A percentile compares a stretch with the other conserved stretches of the same genome.
phyloP scores from a whole-genome alignment of 2,797 vertebrate species.

The Sebastes minor region DNA sequence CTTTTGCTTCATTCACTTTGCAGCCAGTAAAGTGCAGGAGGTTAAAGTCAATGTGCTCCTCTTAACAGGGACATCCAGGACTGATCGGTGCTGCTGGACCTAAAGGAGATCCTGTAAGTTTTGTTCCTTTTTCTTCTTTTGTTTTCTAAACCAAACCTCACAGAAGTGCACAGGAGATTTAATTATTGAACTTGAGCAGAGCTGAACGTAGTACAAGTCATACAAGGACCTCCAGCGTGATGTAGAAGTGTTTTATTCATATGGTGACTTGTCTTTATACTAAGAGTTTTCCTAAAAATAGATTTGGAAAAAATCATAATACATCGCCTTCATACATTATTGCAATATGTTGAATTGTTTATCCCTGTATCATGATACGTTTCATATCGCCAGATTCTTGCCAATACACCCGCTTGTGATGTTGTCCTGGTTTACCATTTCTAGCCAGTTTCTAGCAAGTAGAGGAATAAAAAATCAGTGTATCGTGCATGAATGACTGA shows the following conservation, averaged over 20 bases:
- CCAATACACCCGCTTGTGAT: neutral
- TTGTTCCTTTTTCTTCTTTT: neutral
- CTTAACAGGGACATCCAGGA: slow-evolving; percentile 82
- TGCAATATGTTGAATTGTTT: no score
- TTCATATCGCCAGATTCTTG: no score
- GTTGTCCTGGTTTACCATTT: neutral
- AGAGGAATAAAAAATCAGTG: neutral
- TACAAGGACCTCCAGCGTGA: neutral
- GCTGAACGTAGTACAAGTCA: neutral
- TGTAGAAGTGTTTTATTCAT: no score
- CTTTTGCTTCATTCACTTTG: neutral
- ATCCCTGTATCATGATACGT: accelerated
- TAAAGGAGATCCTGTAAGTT: slow-evolving; percentile 88
- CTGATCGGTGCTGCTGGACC: slow-evolving; percentile 79
- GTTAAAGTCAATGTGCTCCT: slow-evolving; percentile 13
- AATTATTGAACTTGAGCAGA: neutral
- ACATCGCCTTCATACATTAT: no score
- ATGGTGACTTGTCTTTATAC: no score
- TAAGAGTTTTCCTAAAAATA: no score
- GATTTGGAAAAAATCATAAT: no score
- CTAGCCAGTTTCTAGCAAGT: neutral
- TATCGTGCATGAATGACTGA: neutral
- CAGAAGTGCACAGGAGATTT: neutral
- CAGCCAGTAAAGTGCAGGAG: neutral
- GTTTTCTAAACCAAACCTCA: neutral